Evolutionary conservation across 1,140 invertebrate genomes (phyloP).

Genomic region (Bombus waltoni): DNA sequence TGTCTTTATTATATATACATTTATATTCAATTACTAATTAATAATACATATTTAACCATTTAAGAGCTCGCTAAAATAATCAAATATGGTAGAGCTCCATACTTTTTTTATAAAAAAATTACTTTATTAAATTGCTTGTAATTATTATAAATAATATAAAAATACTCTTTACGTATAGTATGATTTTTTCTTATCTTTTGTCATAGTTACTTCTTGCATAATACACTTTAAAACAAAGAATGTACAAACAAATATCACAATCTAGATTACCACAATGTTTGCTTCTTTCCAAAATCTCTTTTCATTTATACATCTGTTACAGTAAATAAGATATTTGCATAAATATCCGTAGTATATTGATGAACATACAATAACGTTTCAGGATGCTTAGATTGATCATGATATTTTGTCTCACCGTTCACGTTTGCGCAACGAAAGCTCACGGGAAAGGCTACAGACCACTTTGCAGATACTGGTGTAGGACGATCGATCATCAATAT

Average conservation of each 20-base stretch:
- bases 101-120: background rate
- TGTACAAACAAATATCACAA: too few relatives aligned
- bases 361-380: background rate
- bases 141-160: background rate
- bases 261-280: too few relatives aligned
- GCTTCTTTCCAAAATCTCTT: too few relatives aligned
- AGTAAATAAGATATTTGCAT: background rate
- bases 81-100: background rate
- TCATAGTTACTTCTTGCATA: too few relatives aligned
- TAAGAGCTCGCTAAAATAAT: background rate
- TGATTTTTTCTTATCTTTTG: background rate
- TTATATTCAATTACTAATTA: too few relatives aligned
- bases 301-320: too few relatives aligned
- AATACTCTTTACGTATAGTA: background rate
- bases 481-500: conserved; percentile 58
- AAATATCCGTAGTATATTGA: background rate
- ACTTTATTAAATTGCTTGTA: background rate
- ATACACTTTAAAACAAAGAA: too few relatives aligned
- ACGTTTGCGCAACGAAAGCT: background rate
- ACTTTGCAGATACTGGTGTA: conserved; percentile 74
- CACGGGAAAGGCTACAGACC: background rate
- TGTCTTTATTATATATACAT: background rate
- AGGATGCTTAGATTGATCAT: background rate
- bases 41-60: background rate
- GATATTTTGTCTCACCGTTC: background rate